Base-by-base conservation (phyloP, 2,797 vertebrate genomes). In the Enteromius viviparus region DNA sequence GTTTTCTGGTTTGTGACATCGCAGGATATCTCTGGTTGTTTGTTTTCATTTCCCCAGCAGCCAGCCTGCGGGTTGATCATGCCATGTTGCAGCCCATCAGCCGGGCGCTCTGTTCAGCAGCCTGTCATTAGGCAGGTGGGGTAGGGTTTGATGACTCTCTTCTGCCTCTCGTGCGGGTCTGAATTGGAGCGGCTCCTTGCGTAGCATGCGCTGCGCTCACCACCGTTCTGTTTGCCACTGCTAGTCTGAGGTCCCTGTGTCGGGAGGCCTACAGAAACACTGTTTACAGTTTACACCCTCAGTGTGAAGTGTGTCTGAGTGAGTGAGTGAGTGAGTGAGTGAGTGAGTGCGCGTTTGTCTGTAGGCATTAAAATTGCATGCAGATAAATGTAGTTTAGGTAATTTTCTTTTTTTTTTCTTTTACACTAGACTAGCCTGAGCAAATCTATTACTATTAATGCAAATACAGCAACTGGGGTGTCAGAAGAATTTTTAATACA, bases 191-290 rank as follows among this genome's bases (percentile, higher is more conserved):
- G 11, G 75, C 51, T 79, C 62, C 78, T 83, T 14, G 11, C 26
- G 51, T 80, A 17, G 49, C 60, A 37, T 81, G 75, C 69, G 34
- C 68, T 78, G 60, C 75, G 58, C 81, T 84, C 72, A 21, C 58
- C 47, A 11, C 23, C 62, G 66, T 45, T 86, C 91, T 85, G 74
- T 89, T 86, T 89, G 87, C 78, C 87, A 84, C 84, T 75, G 87
- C 74, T 71, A 40, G 79, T 88, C 83, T 84, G 71, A 66, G 29
- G 29, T 87, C 65, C 72, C 77, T 58, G 74, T 75, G 66, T 74
- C 51, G 66, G 76, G 65, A 77, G 77, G 32, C 55, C 40, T 51
- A 69, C 26, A 21, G 34, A 87, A 80, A 32, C 71, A 60, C 79
- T 81, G 66, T 80, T 85, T 78, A 82, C 76, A 75, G 51, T 85